These are phyloP conservation scores for Hycleus phaleratus DNA, from an alignment of 1,140 invertebrate species.

Conservation along the genomic window DNA sequence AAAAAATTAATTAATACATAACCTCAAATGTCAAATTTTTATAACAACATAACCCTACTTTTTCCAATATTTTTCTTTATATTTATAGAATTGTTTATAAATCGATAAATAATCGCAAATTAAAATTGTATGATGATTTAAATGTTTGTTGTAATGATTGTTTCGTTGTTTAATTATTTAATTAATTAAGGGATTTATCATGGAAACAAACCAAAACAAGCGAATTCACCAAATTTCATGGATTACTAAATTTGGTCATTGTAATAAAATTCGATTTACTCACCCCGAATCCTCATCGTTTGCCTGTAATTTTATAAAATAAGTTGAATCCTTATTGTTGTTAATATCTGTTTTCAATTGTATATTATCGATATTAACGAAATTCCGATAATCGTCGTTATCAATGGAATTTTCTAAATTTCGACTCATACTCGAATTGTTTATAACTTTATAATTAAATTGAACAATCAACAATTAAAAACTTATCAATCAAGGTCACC, in stretches of 20 bases:
- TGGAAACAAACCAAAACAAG: conserved; percentile 5
- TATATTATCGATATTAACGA: too few species aligned
- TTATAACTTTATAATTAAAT: too few species aligned
- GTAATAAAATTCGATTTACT: conserved; percentile 6
- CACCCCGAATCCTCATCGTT: conserved; percentile 25
- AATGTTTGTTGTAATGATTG: neutral
- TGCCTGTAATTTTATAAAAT: conserved; percentile 13
- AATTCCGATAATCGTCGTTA: too few species aligned
- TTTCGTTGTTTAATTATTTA: neutral
- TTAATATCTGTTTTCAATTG: neutral
- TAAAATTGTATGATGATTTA: neutral
- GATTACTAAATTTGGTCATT: conserved; percentile 22
- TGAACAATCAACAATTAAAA: too few species aligned
- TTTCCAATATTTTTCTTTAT: neutral
- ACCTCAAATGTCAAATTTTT: neutral
- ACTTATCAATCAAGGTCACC: too few species aligned
- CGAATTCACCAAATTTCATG: neutral
- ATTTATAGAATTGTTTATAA: neutral
- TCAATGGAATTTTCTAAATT: too few species aligned
- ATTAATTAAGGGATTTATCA: conserved; percentile 1
- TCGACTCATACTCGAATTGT: too few species aligned
- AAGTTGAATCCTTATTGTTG: conserved; percentile 3
- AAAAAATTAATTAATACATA: neutral
- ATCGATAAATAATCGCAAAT: neutral
- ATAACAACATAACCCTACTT: neutral